Evolutionary conservation across 2,888 invertebrate genomes (phyloP).

Genomic region (Melanargia galathea): DNA sequence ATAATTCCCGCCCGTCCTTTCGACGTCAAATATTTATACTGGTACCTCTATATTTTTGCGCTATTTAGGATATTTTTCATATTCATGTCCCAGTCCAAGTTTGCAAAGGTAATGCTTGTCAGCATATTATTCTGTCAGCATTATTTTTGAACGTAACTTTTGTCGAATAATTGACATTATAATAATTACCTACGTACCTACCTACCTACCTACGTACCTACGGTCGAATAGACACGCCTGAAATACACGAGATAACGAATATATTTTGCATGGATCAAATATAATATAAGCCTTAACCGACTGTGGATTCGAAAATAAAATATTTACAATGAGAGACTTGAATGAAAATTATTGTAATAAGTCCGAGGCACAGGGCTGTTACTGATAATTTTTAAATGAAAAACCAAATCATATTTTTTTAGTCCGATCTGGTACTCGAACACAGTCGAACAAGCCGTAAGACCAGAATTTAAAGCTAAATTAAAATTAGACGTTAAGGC

Average conservation of each 20-base stretch:
- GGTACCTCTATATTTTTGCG: conserved; percentile 30
- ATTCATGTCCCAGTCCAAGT: conserved; percentile 3
- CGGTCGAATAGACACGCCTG: conserved; percentile 6
- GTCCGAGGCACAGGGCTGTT: too few species aligned
- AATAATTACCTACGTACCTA: too few species aligned
- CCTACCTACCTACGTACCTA: too few species aligned
- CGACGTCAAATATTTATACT: conserved; percentile 64
- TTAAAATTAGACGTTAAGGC: neutral
- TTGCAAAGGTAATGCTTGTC: conserved; percentile 17
- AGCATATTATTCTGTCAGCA: conserved; percentile 7
- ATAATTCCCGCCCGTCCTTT: conserved; percentile 53
- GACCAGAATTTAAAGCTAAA: too few species aligned
- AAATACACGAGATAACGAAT: conserved; percentile 4
- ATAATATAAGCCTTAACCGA: neutral
- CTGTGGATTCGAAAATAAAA: neutral
- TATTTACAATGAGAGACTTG: neutral
- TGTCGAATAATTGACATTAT: conserved; percentile 2
- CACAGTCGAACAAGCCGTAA: too few species aligned
- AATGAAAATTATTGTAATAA: too few species aligned
- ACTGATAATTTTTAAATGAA: too few species aligned
- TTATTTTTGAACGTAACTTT: conserved; percentile 20
- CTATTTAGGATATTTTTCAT: conserved; percentile 22
- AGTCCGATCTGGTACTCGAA: too few species aligned
- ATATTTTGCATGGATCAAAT: neutral
- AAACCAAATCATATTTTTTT: too few species aligned